Evolutionary conservation across 2,797 vertebrate species (phyloP).

Genomic region (Sebastes hopkinsi): DNA sequence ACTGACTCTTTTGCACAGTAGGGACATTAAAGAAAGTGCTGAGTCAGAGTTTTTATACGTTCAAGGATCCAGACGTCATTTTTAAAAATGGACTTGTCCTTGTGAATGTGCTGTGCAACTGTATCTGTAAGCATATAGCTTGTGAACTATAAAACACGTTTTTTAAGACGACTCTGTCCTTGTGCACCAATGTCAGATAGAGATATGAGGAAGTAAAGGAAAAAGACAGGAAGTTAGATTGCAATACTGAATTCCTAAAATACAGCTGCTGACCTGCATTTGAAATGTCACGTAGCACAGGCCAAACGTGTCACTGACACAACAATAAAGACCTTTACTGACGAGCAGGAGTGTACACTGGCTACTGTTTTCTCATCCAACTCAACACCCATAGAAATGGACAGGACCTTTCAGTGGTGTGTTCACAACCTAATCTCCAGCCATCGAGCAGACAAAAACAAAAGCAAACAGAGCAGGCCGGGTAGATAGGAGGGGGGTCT

Average conservation of each 20-base stretch:
- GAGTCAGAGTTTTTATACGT: conserved; percentile 17
- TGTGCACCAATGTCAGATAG: not conserved
- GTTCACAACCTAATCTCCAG: conserved; percentile 58
- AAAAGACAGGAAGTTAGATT: not conserved
- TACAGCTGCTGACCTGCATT: not conserved
- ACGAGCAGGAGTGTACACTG: not conserved
- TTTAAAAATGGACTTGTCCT: conserved; percentile 4
- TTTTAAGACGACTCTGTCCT: not conserved
- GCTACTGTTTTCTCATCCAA: conserved; percentile 52
- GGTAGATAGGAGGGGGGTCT: conserved; percentile 1
- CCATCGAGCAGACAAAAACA: conserved; percentile 33
- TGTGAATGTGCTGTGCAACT: not conserved
- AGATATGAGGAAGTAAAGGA: not conserved
- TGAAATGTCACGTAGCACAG: no score
- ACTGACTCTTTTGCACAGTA: not conserved
- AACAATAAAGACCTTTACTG: conserved; percentile 12
- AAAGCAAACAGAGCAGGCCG: conserved; percentile 49
- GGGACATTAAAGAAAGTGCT: not conserved
- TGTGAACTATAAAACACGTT: not conserved
- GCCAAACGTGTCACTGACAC: not conserved
- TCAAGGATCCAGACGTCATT: not conserved
- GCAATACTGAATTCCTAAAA: not conserved
- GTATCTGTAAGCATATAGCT: not conserved
- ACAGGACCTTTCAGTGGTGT: conserved; percentile 21
- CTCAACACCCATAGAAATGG: conserved; percentile 19